Base-by-base conservation (phyloP, 2,113 vertebrate genomes). In the Sapajus apella region DNA sequence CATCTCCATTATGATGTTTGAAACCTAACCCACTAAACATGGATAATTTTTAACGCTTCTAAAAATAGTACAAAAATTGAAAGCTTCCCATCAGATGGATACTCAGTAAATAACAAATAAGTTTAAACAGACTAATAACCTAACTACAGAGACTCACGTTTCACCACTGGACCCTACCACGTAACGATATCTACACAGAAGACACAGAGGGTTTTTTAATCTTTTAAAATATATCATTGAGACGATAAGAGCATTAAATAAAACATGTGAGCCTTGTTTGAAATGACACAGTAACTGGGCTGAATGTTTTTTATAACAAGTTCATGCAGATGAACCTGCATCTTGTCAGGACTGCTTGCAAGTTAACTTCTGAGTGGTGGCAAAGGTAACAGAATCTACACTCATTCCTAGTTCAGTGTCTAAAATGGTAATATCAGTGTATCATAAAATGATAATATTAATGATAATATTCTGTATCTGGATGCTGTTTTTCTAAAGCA, bases 221-320 rank as follows among this genome's bases (percentile, higher is more conserved):
- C 80, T 90, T 95, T 72, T 73, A 84, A 76, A 93, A 85, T 75
- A 91, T 45, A 75, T 70, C 89, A 81, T 45, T 82, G 47, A 93
- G 86, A 97, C 6, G 43, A 93, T 50, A 96, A 68, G 23, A 27
- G 35, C 35, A 66, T 95, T 96, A 87, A 96, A 97, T 87, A 96
- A 97, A 96, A 93, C 70, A 96, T 87, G 43, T 0, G 21, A 87
- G 86, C 89, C 58, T 52, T 96, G 92, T 96, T 85, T 61, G 73
- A 97, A 91, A 95, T 61, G 93, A 64, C 82, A 87, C 50, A 18
- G 30, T 64, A 56, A 58, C 82, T 37, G n/a, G 70, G 61, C 37
- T 37, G 43, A 73, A 45, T 3, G 0, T 11, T 66, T 73, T 89
- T 75, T 72, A 32, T 16, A 17, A 35, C 37, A 58, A 91, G n/a